phyloP scores from a whole-genome alignment of 2,113 vertebrate genomes.

The Indicator maculatus region DNA sequence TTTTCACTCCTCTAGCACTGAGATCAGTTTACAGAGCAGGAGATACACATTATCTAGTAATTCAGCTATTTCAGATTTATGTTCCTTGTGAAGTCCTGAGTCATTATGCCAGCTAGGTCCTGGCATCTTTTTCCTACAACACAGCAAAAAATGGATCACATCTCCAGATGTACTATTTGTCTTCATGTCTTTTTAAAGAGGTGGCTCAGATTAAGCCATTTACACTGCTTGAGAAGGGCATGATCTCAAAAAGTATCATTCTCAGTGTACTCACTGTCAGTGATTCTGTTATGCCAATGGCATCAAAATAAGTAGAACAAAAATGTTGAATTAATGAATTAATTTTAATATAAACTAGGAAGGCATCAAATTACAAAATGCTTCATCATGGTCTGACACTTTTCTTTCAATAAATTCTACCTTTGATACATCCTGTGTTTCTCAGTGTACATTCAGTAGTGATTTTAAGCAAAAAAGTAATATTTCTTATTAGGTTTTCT shows the following conservation, averaged over 20 bases:
- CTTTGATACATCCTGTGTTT: background rate
- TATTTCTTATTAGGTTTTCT: background rate
- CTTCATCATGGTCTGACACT: background rate
- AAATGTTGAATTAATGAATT: background rate
- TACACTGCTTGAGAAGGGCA: background rate
- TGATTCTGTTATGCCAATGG: background rate
- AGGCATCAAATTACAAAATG: background rate
- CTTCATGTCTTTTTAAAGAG: background rate
- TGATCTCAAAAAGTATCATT: background rate
- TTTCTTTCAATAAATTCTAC: background rate
- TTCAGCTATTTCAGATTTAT: background rate
- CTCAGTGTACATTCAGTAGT: background rate
- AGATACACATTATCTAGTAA: background rate
- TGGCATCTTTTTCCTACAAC: background rate
- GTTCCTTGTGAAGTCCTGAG: background rate
- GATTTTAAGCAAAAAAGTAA: background rate
- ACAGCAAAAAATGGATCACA: background rate
- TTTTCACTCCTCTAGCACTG: background rate
- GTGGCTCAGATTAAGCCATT: background rate
- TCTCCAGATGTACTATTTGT: background rate
- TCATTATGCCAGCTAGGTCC: background rate
- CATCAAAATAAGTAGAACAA: background rate
- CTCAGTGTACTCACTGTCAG: background rate
- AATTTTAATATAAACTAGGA: background rate
- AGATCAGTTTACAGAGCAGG: background rate